A percentile compares a stretch with the other conserved stretches of the same genome.
Evolutionary conservation across 92 coral and sea anemone genomes (phyloP).

Genomic region (Palythoa caribaeorum): DNA sequence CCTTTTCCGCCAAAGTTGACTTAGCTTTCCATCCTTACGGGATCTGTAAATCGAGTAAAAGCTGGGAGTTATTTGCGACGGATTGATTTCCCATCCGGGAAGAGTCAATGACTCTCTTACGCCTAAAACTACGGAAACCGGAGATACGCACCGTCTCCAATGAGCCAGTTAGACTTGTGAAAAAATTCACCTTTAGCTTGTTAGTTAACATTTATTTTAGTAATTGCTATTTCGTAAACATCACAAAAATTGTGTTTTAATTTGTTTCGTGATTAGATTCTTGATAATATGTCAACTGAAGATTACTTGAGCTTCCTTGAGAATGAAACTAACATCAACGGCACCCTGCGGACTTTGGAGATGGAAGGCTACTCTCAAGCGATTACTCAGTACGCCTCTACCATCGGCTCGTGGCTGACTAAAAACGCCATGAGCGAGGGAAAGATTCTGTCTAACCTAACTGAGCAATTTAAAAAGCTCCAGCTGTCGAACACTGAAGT

Average conservation of each 20-base stretch:
- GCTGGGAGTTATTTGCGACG: too few relatives aligned
- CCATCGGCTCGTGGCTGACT: constrained; percentile 24
- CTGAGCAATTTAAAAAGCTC: background rate
- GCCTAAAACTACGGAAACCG: too few relatives aligned
- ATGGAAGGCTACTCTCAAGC: constrained; percentile 77
- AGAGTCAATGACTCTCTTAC: too few relatives aligned
- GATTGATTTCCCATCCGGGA: too few relatives aligned
- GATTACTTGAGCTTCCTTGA: constrained; percentile 38
- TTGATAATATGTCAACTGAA: background rate
- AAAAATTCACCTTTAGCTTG: too few relatives aligned
- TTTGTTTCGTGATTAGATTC: background rate
- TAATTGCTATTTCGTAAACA: background rate
- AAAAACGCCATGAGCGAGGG: background rate
- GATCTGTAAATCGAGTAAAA: too few relatives aligned
- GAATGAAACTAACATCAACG: constrained; percentile 49
- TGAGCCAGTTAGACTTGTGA: too few relatives aligned
- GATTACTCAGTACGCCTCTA: constrained; percentile 4
- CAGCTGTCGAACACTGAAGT: constrained; percentile 1
- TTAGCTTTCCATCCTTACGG: too few relatives aligned
- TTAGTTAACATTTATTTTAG: too few relatives aligned
- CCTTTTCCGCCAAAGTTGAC: too few relatives aligned
- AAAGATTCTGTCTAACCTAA: background rate
- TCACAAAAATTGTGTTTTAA: background rate
- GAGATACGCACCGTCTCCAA: too few relatives aligned
- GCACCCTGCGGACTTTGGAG: constrained; percentile 67